Evolutionary conservation across 2,888 invertebrate species (phyloP).

Genomic region (Bruchidius siliquastri): DNA sequence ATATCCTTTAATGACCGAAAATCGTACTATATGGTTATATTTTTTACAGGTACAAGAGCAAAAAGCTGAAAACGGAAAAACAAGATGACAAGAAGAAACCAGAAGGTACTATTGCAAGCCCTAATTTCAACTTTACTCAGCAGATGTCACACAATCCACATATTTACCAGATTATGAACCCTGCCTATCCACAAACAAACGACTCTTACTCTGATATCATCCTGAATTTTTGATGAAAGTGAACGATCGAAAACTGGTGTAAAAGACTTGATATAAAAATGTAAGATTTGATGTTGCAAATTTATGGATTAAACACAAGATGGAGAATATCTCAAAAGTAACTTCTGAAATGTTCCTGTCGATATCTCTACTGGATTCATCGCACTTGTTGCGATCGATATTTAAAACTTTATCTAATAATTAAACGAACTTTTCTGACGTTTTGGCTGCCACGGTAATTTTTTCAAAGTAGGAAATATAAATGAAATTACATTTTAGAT

Average conservation of each 20-base stretch:
- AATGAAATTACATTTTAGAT: too few relatives aligned
- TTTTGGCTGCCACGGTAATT: too few relatives aligned
- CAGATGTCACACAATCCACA: constrained; percentile 16
- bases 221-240: background rate
- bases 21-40: background rate
- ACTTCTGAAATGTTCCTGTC: too few relatives aligned
- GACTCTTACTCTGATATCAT: constrained; percentile 21
- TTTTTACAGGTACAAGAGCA: constrained; percentile 29
- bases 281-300: too few relatives aligned
- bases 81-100: constrained; percentile 18
- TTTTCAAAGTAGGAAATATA: too few relatives aligned
- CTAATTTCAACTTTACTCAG: constrained; percentile 4
- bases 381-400: too few relatives aligned
- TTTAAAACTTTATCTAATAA: too few relatives aligned
- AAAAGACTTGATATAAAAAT: background rate
- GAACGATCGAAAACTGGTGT: background rate
- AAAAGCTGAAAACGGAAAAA: constrained; percentile 30
- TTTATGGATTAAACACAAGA: too few relatives aligned
- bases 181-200: constrained; percentile 18
- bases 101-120: background rate
- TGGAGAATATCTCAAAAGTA: too few relatives aligned
- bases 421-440: too few relatives aligned
- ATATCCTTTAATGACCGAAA: too few relatives aligned
- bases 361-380: too few relatives aligned
- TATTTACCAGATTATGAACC: constrained; percentile 17